Conservation (phyloP, 2,888 invertebrate genomes). For the Euclidia mi region DNA sequence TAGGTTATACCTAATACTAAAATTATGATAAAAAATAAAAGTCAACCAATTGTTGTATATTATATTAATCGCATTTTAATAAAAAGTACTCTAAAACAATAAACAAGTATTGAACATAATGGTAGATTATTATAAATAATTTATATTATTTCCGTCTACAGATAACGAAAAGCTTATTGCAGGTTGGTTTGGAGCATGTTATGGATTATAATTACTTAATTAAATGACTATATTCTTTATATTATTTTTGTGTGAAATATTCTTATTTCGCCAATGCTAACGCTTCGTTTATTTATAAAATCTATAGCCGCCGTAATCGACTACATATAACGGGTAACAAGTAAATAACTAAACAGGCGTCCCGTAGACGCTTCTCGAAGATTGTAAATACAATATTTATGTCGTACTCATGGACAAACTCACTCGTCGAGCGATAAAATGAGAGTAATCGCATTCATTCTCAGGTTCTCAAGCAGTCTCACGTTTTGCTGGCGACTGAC, state of each 20-base stretch:
- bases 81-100: constrained; percentile 38
- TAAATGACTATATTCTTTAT: constrained; percentile 28
- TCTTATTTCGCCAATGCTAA: constrained; percentile 32
- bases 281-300: constrained; percentile 27
- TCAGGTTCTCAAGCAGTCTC: too few species aligned
- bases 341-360: constrained; percentile 13
- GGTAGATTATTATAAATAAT: constrained; percentile 27
- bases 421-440: not conserved
- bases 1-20: not conserved
- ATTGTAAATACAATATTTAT: constrained; percentile 5
- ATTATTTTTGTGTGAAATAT: constrained; percentile 35
- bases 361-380: constrained; percentile 6
- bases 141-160: constrained; percentile 22
- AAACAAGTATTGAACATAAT: constrained; percentile 33
- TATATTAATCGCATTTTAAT: constrained; percentile 34
- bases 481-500: too few species aligned
- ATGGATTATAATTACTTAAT: constrained; percentile 32
- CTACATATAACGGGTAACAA: constrained; percentile 16
- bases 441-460: too few species aligned
- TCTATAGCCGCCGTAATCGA: constrained; percentile 14
- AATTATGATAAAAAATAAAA: constrained; percentile 32
- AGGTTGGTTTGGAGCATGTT: constrained; percentile 26
- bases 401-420: constrained; percentile 17
- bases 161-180: constrained; percentile 40
- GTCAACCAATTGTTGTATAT: constrained; percentile 30